Evolutionary conservation across 2,888 invertebrate genomes (phyloP), one percentile per base, ranked within the genome.

Genomic region (Ischnura elegans): DNA sequence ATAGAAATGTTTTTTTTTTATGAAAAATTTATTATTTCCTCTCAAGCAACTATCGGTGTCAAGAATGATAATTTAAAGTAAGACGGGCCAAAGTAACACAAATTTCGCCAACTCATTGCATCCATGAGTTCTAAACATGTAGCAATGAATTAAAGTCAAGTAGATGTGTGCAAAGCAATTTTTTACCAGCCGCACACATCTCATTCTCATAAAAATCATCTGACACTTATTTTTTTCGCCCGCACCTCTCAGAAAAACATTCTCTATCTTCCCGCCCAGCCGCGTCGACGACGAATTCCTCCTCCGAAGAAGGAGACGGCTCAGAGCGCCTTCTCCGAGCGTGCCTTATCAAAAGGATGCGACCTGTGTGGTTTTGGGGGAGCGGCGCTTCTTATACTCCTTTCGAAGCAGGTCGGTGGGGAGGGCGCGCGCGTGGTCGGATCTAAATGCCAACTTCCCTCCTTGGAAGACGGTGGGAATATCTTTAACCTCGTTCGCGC

Each of bases 331-430:
- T n/a, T 36, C 51, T 55, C 19, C 21, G 25, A 55, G 36, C 51
- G 61, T 43, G 43, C 43, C 61, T 90, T 90, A 90, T 90, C 90
- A 90, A 90, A 87, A 43, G 45, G 25, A 45, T 45, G 90, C 90
- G 61, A 87, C 87, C 13, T 55, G 8, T 8, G 76, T 36, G 13
- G 76, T 21, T 76, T 36, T 36, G 36, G 10, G n/a, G 90, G 42
- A 90, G n/a, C n/a, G n/a, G n/a, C 42, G 61, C 25, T 61, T 61
- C 43, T 90, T 90, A 42, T 16, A 25, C 10, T 51, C 36, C 87
- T 36, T 90, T 43, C n/a, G 42, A 43, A 55, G 90, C 42, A 36
- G 19, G 55, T 36, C 42, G 55, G n/a, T 8, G 36, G 21, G 21
- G 42, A n/a, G 21, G 42, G 16, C 42, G 16, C n/a, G 43, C 43